Evolutionary conservation across 2,113 vertebrate genomes (phyloP), one percentile per base, ranked within the genome.

Genomic region (Machaerirhynchus nigripectus): DNA sequence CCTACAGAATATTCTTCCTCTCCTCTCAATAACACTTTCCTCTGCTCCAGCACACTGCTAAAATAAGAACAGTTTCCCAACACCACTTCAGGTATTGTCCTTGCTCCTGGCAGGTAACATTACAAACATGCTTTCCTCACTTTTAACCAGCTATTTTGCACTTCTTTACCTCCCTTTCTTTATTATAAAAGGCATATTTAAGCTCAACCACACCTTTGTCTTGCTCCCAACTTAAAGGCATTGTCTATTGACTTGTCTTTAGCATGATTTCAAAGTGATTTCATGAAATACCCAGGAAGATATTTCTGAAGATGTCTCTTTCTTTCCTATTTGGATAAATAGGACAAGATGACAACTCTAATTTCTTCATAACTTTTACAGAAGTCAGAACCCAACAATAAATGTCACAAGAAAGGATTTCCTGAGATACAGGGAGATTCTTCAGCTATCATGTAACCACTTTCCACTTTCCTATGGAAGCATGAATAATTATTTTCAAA

Each of bases 351-450:
- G 12, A 53, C 57, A 73, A 85, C 23, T 53, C 49, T 49, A 50
- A 92, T 63, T 87, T 74, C 89, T 73, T 91, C 67, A 39, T 19
- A 35, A 79, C 81, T 83, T 83, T 61, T 83, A 60, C 40, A 68
- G 60, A 89, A 96, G 74, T 94, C 78, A 61, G n/a, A 81, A 67
- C 30, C 27, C 84, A 87, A 90, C 84, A 87, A 93, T 82, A 85
- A 76, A 80, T 31, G 50, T 73, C 30, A 7, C 81, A 94, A 53
- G 89, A 89, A 93, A 91, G 93, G 87, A 94, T 94, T 92, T 95
- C 96, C 94, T 89, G 89, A 95, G 94, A 79, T 52, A 82, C 0
- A 1, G 15, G 46, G 44, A 76, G 87, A 94, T 91, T 87, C 86
- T 76, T 79, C 46, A 85, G 73, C 49, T 65, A 68, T 28, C 93